Evolutionary conservation across 2,797 vertebrate species (phyloP).

Genomic region (Triplophysa yarkandensis): DNA sequence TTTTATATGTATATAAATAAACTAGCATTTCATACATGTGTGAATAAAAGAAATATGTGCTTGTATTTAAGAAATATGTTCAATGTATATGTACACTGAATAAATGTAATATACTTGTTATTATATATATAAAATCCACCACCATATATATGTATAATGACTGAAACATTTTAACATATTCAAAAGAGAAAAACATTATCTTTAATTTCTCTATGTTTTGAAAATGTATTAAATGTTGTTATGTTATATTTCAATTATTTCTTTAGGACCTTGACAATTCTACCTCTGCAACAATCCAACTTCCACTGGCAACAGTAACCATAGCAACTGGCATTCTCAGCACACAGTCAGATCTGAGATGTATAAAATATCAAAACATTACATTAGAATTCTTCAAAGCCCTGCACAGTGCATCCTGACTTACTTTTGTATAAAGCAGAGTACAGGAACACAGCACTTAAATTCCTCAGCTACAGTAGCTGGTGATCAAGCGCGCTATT

Average conservation of each 20-base stretch:
- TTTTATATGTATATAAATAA: no score
- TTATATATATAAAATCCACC: no score
- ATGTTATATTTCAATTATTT: slow-evolving; percentile 1
- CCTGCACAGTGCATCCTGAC: slow-evolving; percentile 43
- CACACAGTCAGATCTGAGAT: slow-evolving; percentile 68
- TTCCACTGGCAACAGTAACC: slow-evolving; percentile 73
- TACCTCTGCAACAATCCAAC: slow-evolving; percentile 60
- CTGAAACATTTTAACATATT: no score
- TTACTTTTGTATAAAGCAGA: slow-evolving; percentile 49
- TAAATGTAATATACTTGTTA: no score
- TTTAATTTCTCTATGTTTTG: not conserved
- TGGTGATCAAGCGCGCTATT: slow-evolving; percentile 17
- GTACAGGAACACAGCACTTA: slow-evolving; percentile 55
- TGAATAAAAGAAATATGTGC: no score
- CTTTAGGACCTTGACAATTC: slow-evolving; percentile 61
- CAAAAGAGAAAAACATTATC: no score
- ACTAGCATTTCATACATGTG: no score
- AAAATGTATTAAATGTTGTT: not conserved
- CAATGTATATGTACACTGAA: no score
- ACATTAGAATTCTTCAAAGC: slow-evolving; percentile 63
- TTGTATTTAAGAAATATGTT: no score
- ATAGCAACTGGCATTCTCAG: slow-evolving; percentile 76
- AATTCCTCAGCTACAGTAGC: not conserved
- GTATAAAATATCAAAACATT: slow-evolving; percentile 73
- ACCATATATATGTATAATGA: no score